Conservation (phyloP, 2,113 vertebrate genomes). For the Proterorhinus semilunaris region DNA sequence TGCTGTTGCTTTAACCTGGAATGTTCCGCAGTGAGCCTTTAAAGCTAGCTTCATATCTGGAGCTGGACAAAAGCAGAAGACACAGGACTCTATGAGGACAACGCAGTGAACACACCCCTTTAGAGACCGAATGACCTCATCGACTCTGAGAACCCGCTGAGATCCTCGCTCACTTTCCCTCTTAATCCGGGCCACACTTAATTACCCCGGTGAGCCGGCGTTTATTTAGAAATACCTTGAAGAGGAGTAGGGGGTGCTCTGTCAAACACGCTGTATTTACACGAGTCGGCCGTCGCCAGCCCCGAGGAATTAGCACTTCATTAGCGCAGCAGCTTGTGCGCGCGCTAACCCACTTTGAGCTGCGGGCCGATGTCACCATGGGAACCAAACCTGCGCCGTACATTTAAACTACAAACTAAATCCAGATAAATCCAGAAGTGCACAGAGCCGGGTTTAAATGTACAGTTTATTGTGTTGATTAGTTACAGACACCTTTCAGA, state of each 20-base stretch:
- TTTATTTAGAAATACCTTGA: constrained; percentile 46
- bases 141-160: too few species aligned
- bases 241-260: constrained; percentile 30
- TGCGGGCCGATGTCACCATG: constrained; percentile 22
- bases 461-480: too few species aligned
- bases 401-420: too few species aligned
- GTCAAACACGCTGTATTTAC: constrained; percentile 42
- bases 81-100: too few species aligned
- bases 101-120: too few species aligned
- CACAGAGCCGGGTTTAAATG: too few species aligned
- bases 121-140: too few species aligned
- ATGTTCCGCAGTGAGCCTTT: too few species aligned
- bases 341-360: constrained; percentile 19
- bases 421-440: not conserved
- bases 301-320: constrained; percentile 50
- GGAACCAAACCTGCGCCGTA: constrained; percentile 14
- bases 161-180: constrained; percentile 1
- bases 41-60: too few species aligned
- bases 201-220: constrained; percentile 19
- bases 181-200: constrained; percentile 18
- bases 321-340: constrained; percentile 36
- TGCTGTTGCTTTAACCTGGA: too few species aligned
- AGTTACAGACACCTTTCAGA: too few species aligned
- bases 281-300: constrained; percentile 35
- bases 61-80: too few species aligned